phyloP scores from a whole-genome alignment of 2,797 vertebrate genomes.

The Spinus olivaceus region DNA sequence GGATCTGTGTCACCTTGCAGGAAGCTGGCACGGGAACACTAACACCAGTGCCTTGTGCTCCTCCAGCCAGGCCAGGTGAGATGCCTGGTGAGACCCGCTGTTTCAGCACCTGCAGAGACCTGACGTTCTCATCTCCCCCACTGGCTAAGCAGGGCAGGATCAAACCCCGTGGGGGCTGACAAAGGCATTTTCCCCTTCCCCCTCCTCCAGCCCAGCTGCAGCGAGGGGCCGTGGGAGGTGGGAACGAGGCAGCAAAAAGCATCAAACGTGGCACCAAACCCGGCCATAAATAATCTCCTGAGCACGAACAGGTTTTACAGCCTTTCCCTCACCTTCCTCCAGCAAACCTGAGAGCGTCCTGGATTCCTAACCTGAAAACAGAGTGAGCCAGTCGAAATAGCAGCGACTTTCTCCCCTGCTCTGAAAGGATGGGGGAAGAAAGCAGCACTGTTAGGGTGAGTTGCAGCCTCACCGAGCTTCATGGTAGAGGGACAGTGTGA shows the following conservation, averaged over 20 bases:
- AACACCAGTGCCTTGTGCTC: not conserved
- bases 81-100: not conserved
- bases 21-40: not conserved
- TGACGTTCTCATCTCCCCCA: not conserved
- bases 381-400: not conserved
- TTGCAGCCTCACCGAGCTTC: not conserved
- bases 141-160: not conserved
- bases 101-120: not conserved
- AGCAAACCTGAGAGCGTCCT: slow-evolving; percentile 2
- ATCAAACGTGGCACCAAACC: not conserved
- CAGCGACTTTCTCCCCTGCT: not conserved
- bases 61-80: not conserved
- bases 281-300: slow-evolving; percentile 22
- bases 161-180: not conserved
- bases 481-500: fast-evolving
- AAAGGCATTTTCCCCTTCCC: not conserved
- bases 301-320: not conserved
- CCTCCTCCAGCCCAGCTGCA: slow-evolving; percentile 44
- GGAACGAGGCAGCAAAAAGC: slow-evolving; percentile 41
- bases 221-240: slow-evolving; percentile 20
- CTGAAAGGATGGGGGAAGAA: not conserved
- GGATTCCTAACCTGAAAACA: slow-evolving; percentile 49
- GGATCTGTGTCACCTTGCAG: not conserved
- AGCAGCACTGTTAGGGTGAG: fast-evolving
- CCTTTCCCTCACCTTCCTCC: slow-evolving; percentile 39